Base-by-base conservation (phyloP, 1,140 invertebrate species). In the Caenorhabditis briggsae region DNA sequence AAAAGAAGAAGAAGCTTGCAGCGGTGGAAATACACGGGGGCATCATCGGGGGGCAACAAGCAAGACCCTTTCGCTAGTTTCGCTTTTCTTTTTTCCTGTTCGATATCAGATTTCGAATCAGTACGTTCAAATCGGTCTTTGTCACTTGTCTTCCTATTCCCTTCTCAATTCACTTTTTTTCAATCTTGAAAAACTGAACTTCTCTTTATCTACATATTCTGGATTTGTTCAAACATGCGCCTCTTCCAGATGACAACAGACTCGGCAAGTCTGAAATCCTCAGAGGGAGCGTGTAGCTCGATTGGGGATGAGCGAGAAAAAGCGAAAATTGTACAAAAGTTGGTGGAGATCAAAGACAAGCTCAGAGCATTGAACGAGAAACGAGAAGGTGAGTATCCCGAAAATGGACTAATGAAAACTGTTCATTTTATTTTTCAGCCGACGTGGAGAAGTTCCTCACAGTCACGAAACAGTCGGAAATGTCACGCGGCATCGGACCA, bases 361-460 rank as follows among this genome's bases (percentile, higher is more conserved):
- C 33, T 87, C 23, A 53, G 59, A 53, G 43, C 33, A 16, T 64
- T 87, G 33, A 87, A 87, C 83, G 33, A 86, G 23, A 55, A 87
- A 25, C 48, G 86, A 11, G 86, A 87, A 82, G 64, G 85, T 86
- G 41, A 82, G 85, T 56, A 11, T n/a, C n/a, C 41, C 46, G n/a
- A 46, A 12, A 41, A 48, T 25, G n/a, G 6, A 25, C 2, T 82
- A 83, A 18, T 83, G n/a, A 8, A 16, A 53, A 50, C 9, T 50
- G 16, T 59, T 8, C 23, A 33, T 64, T 33, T 14, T 43, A 9
- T 2, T 56, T 83, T 87, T 25, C 82, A 87, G 86, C 59, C 25
- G 86, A 87, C 55, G 82, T 87, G 18, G 86, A 87, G 55, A 74
- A 87, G 33, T 87, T 87, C 23, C 55, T 84, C 41, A 41, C 82